These are phyloP conservation scores for Bostrychus sinensis DNA, from an alignment of 2,113 vertebrate genomes.

Conservation along the genomic window DNA sequence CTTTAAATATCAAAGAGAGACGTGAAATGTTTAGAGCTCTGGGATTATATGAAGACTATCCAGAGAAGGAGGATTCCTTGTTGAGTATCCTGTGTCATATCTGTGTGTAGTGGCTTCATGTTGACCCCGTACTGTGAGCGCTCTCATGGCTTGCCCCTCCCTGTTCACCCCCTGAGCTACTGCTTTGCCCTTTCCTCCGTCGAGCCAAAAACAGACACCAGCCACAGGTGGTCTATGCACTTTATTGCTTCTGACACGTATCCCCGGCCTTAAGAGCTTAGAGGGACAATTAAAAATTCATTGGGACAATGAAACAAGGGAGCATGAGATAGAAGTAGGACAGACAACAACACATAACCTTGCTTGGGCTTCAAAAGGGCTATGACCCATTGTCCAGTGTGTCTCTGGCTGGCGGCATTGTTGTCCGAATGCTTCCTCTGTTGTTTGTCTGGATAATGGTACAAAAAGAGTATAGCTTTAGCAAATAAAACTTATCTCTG, in stretches of 20 bases:
- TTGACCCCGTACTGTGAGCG: slow-evolving; percentile 28
- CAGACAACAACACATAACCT: slow-evolving; percentile 62
- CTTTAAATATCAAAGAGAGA: too few species aligned
- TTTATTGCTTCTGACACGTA: slow-evolving; percentile 72
- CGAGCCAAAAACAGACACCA: slow-evolving; percentile 63
- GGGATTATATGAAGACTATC: too few species aligned
- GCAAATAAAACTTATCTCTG: slow-evolving; percentile 1
- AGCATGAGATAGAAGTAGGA: slow-evolving; percentile 48
- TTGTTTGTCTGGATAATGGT: slow-evolving; percentile 21
- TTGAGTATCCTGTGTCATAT: slow-evolving; percentile 12
- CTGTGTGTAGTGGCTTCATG: slow-evolving; percentile 6
- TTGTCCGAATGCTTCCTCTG: slow-evolving; percentile 29
- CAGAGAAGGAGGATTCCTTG: background rate
- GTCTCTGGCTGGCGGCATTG: slow-evolving; percentile 37
- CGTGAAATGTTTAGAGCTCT: too few species aligned
- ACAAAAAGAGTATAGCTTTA: slow-evolving; percentile 14
- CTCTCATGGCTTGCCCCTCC: slow-evolving; percentile 20
- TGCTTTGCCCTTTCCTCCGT: slow-evolving; percentile 66
- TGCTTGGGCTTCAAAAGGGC: slow-evolving; percentile 49
- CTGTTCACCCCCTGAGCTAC: background rate
- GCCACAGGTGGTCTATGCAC: slow-evolving; percentile 70
- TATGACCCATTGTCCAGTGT: slow-evolving; percentile 51
- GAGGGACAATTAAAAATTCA: slow-evolving; percentile 74
- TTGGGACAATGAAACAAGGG: slow-evolving; percentile 59
- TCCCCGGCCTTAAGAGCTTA: slow-evolving; percentile 69